phyloP scores from a whole-genome alignment of 1,140 invertebrate species.

The Pseudachorutes palmiensis region DNA sequence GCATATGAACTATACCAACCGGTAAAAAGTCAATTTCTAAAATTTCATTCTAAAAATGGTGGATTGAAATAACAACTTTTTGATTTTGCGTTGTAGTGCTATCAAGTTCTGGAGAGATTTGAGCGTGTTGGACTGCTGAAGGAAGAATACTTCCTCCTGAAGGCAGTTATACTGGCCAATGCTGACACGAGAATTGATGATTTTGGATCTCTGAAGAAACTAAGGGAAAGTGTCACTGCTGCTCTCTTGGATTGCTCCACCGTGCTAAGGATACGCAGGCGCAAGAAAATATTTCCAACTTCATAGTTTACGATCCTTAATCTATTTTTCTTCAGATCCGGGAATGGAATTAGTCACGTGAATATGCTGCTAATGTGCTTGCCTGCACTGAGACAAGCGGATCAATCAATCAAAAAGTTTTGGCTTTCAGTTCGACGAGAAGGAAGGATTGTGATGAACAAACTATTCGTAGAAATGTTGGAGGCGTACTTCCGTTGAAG shows the following conservation, averaged over 20 bases:
- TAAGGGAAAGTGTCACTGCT: slow-evolving; percentile 76
- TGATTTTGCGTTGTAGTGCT: slow-evolving; percentile 50
- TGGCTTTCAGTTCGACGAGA: slow-evolving; percentile 82
- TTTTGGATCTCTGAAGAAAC: slow-evolving; percentile 67
- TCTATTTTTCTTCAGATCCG: slow-evolving; percentile 50
- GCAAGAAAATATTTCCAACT: too few relatives aligned
- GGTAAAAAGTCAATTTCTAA: too few relatives aligned
- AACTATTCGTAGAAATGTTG: slow-evolving; percentile 93
- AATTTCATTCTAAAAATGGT: too few relatives aligned
- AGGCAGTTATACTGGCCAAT: slow-evolving; percentile 86
- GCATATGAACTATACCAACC: slow-evolving; percentile 73
- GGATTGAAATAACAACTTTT: too few relatives aligned
- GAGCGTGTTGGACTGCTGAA: slow-evolving; percentile 69
- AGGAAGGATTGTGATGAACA: slow-evolving; percentile 87
- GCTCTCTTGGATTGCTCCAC: slow-evolving; percentile 77
- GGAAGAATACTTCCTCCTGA: slow-evolving; percentile 87
- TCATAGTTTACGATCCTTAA: slow-evolving; percentile 19
- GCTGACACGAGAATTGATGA: slow-evolving; percentile 83
- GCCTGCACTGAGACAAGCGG: slow-evolving; percentile 79
- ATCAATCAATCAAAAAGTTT: slow-evolving; percentile 75
- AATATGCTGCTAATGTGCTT: slow-evolving; percentile 81
- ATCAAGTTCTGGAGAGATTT: slow-evolving; percentile 76
- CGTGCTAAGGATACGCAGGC: slow-evolving; percentile 62
- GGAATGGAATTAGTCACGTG: slow-evolving; percentile 57
- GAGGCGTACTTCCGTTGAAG: slow-evolving; percentile 60